These are phyloP conservation scores for Scomber scombrus DNA, from an alignment of 2,113 vertebrate species.

Conservation along the genomic window DNA sequence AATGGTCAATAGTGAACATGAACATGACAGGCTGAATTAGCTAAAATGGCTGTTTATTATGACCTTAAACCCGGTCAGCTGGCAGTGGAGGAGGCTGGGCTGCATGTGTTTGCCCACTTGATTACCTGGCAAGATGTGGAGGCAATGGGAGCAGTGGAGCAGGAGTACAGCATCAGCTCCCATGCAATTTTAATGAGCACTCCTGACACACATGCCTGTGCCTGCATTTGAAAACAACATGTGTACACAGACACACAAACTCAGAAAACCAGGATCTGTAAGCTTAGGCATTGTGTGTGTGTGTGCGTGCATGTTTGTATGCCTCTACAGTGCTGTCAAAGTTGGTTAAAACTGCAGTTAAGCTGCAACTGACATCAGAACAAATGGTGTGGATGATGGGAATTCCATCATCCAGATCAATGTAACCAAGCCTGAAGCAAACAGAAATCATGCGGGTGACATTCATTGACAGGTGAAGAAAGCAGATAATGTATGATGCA, in stretches of 20 bases:
- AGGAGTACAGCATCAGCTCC: conserved; percentile 29
- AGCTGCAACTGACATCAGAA: conserved; percentile 32
- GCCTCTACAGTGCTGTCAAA: conserved; percentile 30
- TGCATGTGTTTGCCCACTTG: conserved; percentile 10
- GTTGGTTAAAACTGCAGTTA: conserved; percentile 17
- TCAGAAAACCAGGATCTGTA: conserved; percentile 9
- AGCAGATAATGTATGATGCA: conserved; percentile 4
- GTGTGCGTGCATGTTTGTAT: neutral
- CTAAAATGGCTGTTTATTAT: conserved; percentile 31
- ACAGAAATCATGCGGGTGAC: conserved; percentile 14
- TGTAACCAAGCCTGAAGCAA: neutral
- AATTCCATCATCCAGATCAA: conserved; percentile 32
- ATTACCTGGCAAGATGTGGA: conserved; percentile 54
- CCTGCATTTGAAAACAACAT: conserved; percentile 29
- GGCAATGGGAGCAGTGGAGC: conserved; percentile 45
- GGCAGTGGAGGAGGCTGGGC: conserved; percentile 19
- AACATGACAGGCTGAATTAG: conserved; percentile 38
- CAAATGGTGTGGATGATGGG: conserved; percentile 20
- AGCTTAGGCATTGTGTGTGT: neutral
- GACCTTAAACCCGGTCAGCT: conserved; percentile 31
- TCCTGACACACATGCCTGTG: conserved; percentile 34
- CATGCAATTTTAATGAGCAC: conserved; percentile 62
- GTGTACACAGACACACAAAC: neutral
- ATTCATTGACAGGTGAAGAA: conserved; percentile 28
- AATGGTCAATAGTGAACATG: conserved; percentile 15